These are phyloP conservation scores for Colinus virginianus DNA, from an alignment of 2,113 vertebrate genomes.

Conservation along the genomic window DNA sequence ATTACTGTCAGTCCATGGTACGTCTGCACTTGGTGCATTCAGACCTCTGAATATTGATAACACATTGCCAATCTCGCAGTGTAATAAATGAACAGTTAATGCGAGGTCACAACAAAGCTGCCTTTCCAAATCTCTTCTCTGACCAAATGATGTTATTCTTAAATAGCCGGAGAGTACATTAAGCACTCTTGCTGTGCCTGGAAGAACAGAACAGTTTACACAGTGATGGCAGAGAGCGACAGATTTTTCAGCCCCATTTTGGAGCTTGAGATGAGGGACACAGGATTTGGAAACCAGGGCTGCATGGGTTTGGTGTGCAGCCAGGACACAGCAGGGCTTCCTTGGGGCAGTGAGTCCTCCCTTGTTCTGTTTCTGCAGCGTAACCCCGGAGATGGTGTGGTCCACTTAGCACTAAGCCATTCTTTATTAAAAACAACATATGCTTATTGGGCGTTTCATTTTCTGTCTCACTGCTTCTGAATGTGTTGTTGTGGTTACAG, in stretches of 20 bases:
- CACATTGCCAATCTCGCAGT: rapidly evolving
- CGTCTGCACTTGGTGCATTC: neutral
- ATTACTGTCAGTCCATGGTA: neutral
- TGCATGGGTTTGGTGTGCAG: neutral
- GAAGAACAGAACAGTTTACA: rapidly evolving
- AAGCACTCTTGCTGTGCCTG: neutral
- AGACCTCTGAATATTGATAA: constrained; percentile 7
- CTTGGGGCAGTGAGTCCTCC: rapidly evolving
- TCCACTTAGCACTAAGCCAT: constrained; percentile 6
- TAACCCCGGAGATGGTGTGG: neutral
- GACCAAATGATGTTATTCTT: neutral
- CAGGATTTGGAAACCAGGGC: rapidly evolving
- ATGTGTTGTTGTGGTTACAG: constrained; percentile 47
- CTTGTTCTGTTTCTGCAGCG: rapidly evolving
- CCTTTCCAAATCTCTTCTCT: neutral
- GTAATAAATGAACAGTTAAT: neutral
- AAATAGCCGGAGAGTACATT: neutral
- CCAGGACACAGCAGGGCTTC: neutral
- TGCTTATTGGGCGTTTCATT: constrained; percentile 24
- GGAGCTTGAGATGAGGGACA: neutral
- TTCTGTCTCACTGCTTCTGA: constrained; percentile 46
- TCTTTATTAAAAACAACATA: constrained; percentile 52
- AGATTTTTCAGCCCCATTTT: neutral
- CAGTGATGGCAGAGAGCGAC: neutral
- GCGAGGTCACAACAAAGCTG: neutral